Evolutionary conservation across 2,888 invertebrate species (phyloP), one percentile per base, ranked within the genome.

Genomic region (Parascotia fuliginaria): DNA sequence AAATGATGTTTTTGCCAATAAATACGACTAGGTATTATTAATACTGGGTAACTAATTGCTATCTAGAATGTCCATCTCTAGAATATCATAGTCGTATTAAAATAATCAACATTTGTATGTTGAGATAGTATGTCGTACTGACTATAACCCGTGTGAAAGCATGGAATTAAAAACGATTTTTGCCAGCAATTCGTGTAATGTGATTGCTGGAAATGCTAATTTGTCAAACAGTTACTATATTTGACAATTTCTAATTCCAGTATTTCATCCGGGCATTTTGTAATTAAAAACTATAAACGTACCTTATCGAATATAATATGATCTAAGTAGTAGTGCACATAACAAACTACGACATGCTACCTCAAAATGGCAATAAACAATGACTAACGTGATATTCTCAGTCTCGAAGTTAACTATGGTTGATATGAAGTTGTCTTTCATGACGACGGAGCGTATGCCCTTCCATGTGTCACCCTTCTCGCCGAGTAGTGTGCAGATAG

Each of bases 341-440:
- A 16, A 9, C 60, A 59, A 48, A 45, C 52, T 58, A 69, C 69
- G 65, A 64, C 72, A 75, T 68, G 68, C 65, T 59, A 73, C 42
- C 65, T 55, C 65, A 49, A 55, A 36, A 42, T 51, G 60, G 56
- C 62, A 69, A 68, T 60, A 55, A 55, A 63, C 55, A 72, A 94
- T 95, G 98, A 95, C 96, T 94, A 98, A 98, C 96, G 96, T 96
- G 92, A 98, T 95, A 83, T 95, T 95, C 82, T 97, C 97, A 65
- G 98, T 98, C 93, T 96, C 96, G 95, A 98, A 98, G 94, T 97
- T 97, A 92, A 98, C 96, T 88, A 98, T 97, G 70, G 97, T 97
- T 49, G 96, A 95, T 90, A 98, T 98, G 93, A 98, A 98, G 94
- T 97, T 98, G 90, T 98, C 98, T 93, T 97, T 95, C 94, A 98